These are phyloP conservation scores for Drosophila tropicalis DNA, from an alignment of 1,140 invertebrate species.

Conservation along the genomic window DNA sequence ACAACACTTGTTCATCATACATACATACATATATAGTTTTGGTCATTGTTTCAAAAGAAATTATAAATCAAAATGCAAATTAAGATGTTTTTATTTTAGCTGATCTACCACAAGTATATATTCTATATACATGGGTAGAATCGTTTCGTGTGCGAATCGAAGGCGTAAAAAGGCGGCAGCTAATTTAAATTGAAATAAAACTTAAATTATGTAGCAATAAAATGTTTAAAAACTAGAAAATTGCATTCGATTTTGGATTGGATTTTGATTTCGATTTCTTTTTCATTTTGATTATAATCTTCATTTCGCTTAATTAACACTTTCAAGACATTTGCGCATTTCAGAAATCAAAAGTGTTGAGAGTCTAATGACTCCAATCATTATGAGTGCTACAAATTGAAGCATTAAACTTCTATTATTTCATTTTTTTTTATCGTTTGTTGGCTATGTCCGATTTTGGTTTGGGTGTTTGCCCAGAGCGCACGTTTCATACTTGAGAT, in stretches of 20 bases:
- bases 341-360: constrained; percentile 74
- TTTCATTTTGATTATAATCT: constrained; percentile 40
- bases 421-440: constrained; percentile 5
- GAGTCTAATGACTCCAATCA: constrained; percentile 27
- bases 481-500: constrained; percentile 71
- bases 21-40: background rate
- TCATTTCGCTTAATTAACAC: constrained; percentile 79
- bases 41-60: constrained; percentile 17
- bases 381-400: constrained; percentile 52
- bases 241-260: constrained; percentile 39
- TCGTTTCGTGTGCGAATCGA: constrained; percentile 44
- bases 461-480: constrained; percentile 63
- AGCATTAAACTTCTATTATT: constrained; percentile 51
- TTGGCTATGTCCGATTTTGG: constrained; percentile 34
- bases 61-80: constrained; percentile 42
- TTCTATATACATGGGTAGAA: constrained; percentile 14
- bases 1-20: background rate
- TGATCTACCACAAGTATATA: background rate
- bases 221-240: constrained; percentile 39
- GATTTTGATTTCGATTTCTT: constrained; percentile 19
- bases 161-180: constrained; percentile 43
- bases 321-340: constrained; percentile 56
- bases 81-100: background rate
- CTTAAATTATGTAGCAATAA: constrained; percentile 39
- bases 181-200: constrained; percentile 54